Base-by-base conservation (phyloP, 2,888 invertebrate species). In the Dusona sp. region DNA sequence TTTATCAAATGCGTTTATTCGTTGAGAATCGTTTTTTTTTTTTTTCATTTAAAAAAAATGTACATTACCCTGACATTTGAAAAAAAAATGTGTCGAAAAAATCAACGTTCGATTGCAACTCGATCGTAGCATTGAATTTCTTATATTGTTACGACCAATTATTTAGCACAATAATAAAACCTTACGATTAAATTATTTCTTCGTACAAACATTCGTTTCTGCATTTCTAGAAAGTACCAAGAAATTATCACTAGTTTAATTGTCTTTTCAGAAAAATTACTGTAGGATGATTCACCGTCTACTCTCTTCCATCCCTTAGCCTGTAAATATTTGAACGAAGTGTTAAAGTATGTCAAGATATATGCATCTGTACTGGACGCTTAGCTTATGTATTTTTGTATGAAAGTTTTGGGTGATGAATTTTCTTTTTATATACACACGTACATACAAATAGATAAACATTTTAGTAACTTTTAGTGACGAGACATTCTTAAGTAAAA, bases 201-300 rank as follows among this genome's bases (percentile, higher is more conserved):
- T n/a, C 22, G 45, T 51, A 38, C 73, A 67, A 51, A 22, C 36
- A 77, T 75, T 86, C 74, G 51, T 75, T 75, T 48, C 29, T 75
- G 75, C 25, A 45, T 74, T 57, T 79, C n/a, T 22, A 25, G 36
- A 36, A 78, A 67, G 74, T 51, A 36, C 51, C 45, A 36, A 38
- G 54, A 74, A 84, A 67, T 87, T 67, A 81, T 77, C 86, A 85
- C 83, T 90, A 88, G 91, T 93, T 92, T 93, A 93, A 94, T 93
- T 93, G 93, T 93, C 92, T 93, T 93, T 92, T 83, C 73, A 79
- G 73, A 67, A 61, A 84, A 61, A 51, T 84, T 54, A 64, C 65
- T 48, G 33, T n/a, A 54, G 54, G 54, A 48, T 68, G 57, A 65
- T 38, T 16, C n/a, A 68, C 45, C 45, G 36, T 65, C 33, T 45